phyloP scores from a whole-genome alignment of 1,140 invertebrate species.

The Neodiprion fabricii region DNA sequence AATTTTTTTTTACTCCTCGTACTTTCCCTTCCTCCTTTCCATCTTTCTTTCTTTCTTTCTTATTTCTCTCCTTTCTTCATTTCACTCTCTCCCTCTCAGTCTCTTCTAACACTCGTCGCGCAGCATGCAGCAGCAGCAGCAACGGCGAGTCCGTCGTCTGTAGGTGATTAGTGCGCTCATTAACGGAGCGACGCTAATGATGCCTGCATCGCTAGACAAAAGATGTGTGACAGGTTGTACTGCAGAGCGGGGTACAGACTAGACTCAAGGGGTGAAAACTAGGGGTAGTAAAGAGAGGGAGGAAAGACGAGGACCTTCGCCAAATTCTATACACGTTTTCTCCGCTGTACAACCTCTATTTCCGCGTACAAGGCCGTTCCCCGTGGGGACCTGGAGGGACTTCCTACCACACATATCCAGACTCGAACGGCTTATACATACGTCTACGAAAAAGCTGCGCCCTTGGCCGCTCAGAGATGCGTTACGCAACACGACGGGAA shows the following conservation, averaged over 20 bases:
- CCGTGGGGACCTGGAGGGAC: too few relatives aligned
- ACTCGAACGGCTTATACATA: too few relatives aligned
- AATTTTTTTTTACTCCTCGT: too few relatives aligned
- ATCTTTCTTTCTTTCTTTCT: too few relatives aligned
- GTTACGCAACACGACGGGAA: too few relatives aligned
- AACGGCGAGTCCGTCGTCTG: slow-evolving; percentile 35
- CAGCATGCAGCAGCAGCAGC: background rate
- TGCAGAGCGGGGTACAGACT: background rate
- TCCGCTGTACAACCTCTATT: background rate
- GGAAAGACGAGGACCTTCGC: background rate
- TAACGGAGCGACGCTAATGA: slow-evolving; percentile 55
- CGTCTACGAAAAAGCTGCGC: too few relatives aligned
- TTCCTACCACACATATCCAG: too few relatives aligned
- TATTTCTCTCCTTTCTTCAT: too few relatives aligned
- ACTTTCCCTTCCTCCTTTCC: too few relatives aligned
- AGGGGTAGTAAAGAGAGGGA: background rate
- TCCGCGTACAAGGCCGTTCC: background rate
- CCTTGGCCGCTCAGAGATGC: too few relatives aligned
- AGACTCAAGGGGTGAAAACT: too few relatives aligned
- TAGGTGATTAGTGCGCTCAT: slow-evolving; percentile 59
- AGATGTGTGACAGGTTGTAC: slow-evolving; percentile 34
- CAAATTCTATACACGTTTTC: background rate
- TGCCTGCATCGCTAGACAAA: slow-evolving; percentile 53
- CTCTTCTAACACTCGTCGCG: background rate
- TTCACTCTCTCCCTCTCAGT: too few relatives aligned